phyloP scores from a whole-genome alignment of 2,888 invertebrate species.

The Hoplodrina blanda region DNA sequence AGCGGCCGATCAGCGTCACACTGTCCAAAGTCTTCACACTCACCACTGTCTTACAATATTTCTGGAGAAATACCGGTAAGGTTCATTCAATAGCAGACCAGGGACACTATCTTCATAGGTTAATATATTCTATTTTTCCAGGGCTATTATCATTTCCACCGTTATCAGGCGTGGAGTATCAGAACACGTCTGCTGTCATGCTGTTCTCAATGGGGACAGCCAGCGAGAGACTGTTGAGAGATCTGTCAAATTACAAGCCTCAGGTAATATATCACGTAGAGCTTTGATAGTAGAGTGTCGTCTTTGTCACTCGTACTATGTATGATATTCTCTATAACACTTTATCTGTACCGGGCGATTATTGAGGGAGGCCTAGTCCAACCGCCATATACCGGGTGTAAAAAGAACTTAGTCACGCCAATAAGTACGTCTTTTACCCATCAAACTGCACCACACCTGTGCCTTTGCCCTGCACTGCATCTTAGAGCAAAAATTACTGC shows the following conservation, averaged over 20 bases:
- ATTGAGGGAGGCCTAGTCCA: too few species aligned
- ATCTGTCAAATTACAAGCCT: constrained; percentile 92
- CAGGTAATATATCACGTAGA: constrained; percentile 78
- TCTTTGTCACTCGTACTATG: not conserved
- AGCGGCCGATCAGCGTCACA: constrained; percentile 91
- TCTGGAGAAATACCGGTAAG: constrained; percentile 89
- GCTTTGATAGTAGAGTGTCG: not conserved
- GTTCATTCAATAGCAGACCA: not conserved
- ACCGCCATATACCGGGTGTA: too few species aligned
- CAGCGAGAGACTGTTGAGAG: constrained; percentile 92
- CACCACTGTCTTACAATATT: constrained; percentile 89
- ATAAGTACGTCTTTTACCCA: too few species aligned
- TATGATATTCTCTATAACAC: not conserved
- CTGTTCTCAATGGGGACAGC: constrained; percentile 93
- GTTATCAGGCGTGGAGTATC: constrained; percentile 91
- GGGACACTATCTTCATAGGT: too few species aligned
- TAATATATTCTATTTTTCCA: constrained; percentile 61
- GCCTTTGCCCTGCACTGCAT: too few species aligned
- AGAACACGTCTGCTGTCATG: constrained; percentile 88
- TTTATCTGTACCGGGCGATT: too few species aligned
- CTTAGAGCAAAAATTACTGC: too few species aligned
- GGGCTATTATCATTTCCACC: constrained; percentile 92
- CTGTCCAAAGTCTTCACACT: constrained; percentile 90
- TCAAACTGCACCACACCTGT: too few species aligned
- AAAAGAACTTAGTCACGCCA: too few species aligned